phyloP scores from a whole-genome alignment of 1,140 invertebrate species.

The Drosophila subpulchrella region DNA sequence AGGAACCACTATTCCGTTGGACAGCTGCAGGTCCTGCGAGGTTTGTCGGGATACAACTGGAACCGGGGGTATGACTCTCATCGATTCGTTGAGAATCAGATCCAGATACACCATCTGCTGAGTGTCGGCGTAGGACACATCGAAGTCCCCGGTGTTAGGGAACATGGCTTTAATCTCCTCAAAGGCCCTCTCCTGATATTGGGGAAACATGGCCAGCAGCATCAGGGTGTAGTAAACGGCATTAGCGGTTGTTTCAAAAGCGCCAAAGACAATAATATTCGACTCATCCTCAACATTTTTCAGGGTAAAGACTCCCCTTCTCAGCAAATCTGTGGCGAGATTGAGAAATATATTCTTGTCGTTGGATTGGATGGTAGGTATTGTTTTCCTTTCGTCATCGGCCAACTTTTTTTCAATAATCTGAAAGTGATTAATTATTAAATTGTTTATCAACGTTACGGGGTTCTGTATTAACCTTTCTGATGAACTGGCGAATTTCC shows the following conservation, averaged over 20 bases:
- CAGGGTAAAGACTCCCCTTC: slow-evolving; percentile 57
- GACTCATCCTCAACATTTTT: slow-evolving; percentile 76
- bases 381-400: slow-evolving; percentile 15
- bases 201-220: slow-evolving; percentile 75
- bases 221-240: slow-evolving; percentile 66
- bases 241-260: slow-evolving; percentile 80
- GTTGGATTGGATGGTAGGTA: slow-evolving; percentile 1
- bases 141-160: slow-evolving; percentile 82
- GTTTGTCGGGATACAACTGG: slow-evolving; percentile 70
- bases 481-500: slow-evolving; percentile 63
- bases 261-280: slow-evolving; percentile 76
- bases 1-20: slow-evolving; percentile 60
- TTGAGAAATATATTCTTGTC: slow-evolving; percentile 74
- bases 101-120: slow-evolving; percentile 88
- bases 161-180: slow-evolving; percentile 88
- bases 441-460: accelerated
- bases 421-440: slow-evolving; percentile 9
- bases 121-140: slow-evolving; percentile 86
- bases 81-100: slow-evolving; percentile 87
- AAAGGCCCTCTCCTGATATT: slow-evolving; percentile 86
- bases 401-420: slow-evolving; percentile 58
- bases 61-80: slow-evolving; percentile 85
- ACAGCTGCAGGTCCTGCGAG: slow-evolving; percentile 55
- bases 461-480: slow-evolving; percentile 34
- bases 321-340: slow-evolving; percentile 60